Evolutionary conservation across 2,113 vertebrate species (phyloP), one percentile per base, ranked within the genome.

Genomic region (Xenus cinereus): DNA sequence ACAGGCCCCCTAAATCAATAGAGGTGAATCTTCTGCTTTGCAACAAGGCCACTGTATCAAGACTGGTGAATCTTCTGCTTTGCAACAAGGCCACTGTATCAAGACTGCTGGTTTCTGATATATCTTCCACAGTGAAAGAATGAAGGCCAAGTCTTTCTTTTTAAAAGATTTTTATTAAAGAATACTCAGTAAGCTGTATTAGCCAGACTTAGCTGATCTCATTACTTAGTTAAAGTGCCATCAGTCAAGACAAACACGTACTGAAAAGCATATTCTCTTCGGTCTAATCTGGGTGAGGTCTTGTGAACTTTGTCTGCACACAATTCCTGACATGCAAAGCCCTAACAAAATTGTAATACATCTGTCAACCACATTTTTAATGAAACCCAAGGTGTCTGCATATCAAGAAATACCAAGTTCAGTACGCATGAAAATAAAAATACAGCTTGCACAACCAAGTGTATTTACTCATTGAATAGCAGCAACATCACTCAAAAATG

Each of bases 201-300:
- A 91, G 66, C 84, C 76, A 86, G 66, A 51, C 27, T 73, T 82
- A 84, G 45, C 7, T 30, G 27, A 89, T n/a, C 74, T 79, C 86
- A 76, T 53, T 69, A 69, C 28, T 72, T n/a, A 93, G 75, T 81
- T 89, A 84, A 92, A 94, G 87, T 95, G 92, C 72, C 80, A 90
- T 67, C 76, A 91, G 41, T 84, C 53, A 92, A 82, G 75, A 32
- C 50, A 94, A 72, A 92, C 51, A 96, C 75, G 32, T 50, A 54
- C 19, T 18, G 71, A 63, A 74, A 33, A 93, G 56, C 33, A 46
- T 23, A 72, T 72, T 90, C 32, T 72, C 43, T 62, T 82, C 10
- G 0, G 26, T 57, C 33, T 79, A 24, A 91, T 53, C 56, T 48
- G 63, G 9, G 35, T n/a, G 57, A 86, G 41, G n/a, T 74, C 67